Evolutionary conservation across 1,140 invertebrate genomes (phyloP).

Genomic region (Lethrus apterus): DNA sequence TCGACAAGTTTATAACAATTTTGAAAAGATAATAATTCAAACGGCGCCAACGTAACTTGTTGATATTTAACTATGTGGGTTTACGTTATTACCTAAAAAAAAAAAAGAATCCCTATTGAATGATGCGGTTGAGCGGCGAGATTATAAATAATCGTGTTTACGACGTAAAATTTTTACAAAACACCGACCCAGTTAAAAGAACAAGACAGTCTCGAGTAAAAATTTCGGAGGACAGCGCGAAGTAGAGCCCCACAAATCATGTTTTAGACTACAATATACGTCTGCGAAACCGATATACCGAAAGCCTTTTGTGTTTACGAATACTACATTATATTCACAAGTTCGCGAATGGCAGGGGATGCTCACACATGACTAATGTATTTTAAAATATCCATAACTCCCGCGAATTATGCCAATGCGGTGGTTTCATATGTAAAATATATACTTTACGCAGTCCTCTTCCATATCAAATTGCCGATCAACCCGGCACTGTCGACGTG

Average conservation of each 20-base stretch:
- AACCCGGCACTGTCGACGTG: conserved; percentile 15
- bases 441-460: conserved; percentile 20
- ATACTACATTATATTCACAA: conserved; percentile 27
- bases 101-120: too few species aligned
- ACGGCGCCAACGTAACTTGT: too few species aligned
- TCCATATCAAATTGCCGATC: conserved; percentile 18
- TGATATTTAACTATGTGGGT: too few species aligned
- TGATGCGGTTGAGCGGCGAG: too few species aligned
- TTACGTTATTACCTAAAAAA: too few species aligned
- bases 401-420: conserved; percentile 23
- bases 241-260: conserved; percentile 35
- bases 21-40: too few species aligned
- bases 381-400: conserved; percentile 22
- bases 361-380: conserved; percentile 13
- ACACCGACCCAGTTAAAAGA: too few species aligned
- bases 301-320: conserved; percentile 32
- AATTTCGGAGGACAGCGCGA: conserved; percentile 30
- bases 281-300: conserved; percentile 29
- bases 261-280: conserved; percentile 27
- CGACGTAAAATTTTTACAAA: too few species aligned
- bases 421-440: conserved; percentile 11
- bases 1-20: too few species aligned
- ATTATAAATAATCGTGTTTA: too few species aligned
- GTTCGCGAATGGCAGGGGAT: conserved; percentile 6
- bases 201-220: too few species aligned